Evolutionary conservation across 2,888 invertebrate species (phyloP), one percentile per base, ranked within the genome.

Genomic region (Drosophila tanythrix): DNA sequence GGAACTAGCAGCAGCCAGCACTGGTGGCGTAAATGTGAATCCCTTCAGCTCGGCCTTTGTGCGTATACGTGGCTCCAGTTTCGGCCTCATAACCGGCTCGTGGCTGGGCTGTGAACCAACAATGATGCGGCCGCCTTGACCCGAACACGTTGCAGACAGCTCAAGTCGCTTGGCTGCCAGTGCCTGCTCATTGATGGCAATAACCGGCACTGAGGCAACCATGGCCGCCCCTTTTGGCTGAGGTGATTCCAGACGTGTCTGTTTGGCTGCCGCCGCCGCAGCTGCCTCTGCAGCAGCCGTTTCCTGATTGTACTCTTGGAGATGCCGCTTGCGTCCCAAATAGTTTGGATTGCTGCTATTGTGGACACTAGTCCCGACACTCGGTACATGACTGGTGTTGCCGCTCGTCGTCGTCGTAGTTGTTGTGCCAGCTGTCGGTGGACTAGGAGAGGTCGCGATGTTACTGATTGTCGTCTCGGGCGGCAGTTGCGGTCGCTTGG

Each of bases 31-130:
- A 69, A 91, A 91, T 52, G 86, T 92, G 83, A 93, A 93, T 58
- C 94, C 94, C 93, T 97, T 98, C 48, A 97, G 93, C 93, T 97
- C 97, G 2, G 97, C 97, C 93, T 97, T 97, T 5, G 97, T 98
- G 79, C 97, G 94, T 88, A 97, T 97, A 89, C 97, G 75, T 10
- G 76, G 79, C 31, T 91, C 87, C 46, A 63, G n/a, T 52, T 91
- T 91, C 18, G 82, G 63, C 5, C 79, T 52, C 35, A 66, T 25
- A 53, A 55, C 3, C 29, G 35, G 7, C 10, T 64, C 70, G 21
- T 21, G 25, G 31, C 74, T 78, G 25, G 38, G 51, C 10, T 58
- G 66, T 13, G 70, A 27, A 27, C 64, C 60, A 10, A 63, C 56
- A 38, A 76, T 67, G 25, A 70, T 66, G 43, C 61, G 59, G 6